phyloP scores from a whole-genome alignment of 2,888 invertebrate genomes.

The Peribatodes rhomboidaria region DNA sequence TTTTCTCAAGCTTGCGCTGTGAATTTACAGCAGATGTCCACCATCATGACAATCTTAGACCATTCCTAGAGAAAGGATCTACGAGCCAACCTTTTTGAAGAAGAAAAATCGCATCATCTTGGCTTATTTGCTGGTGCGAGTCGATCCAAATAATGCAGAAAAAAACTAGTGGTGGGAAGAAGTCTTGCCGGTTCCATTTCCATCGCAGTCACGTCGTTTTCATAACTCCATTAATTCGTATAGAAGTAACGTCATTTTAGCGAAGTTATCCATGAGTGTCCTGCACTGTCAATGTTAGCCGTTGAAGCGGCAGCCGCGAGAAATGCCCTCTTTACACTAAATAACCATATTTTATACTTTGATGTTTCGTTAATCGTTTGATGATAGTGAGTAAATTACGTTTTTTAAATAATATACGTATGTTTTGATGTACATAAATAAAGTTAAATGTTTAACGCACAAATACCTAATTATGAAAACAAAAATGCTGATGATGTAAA shows the following conservation, averaged over 20 bases:
- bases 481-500: conserved; percentile 74
- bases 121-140: no score
- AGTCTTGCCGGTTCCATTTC: conserved; percentile 40
- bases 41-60: background rate
- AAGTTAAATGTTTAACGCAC: conserved; percentile 87
- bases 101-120: background rate
- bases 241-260: conserved; percentile 65
- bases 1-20: background rate
- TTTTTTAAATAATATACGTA: conserved; percentile 82
- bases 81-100: background rate
- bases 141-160: no score
- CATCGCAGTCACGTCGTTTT: conserved; percentile 3
- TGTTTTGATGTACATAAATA: conserved; percentile 86
- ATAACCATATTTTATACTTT: conserved; percentile 61
- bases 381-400: conserved; percentile 79
- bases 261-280: conserved; percentile 61
- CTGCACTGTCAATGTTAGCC: conserved; percentile 48
- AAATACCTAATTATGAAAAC: conserved; percentile 74
- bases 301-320: conserved; percentile 25
- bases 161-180: conserved; percentile 21
- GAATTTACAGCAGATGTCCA: background rate
- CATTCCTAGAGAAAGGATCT: background rate
- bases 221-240: conserved; percentile 67
- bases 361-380: conserved; percentile 75
- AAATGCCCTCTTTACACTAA: conserved; percentile 67